Base-by-base conservation (phyloP, 2,113 vertebrate genomes). In the Eudyptes chrysolophus region DNA sequence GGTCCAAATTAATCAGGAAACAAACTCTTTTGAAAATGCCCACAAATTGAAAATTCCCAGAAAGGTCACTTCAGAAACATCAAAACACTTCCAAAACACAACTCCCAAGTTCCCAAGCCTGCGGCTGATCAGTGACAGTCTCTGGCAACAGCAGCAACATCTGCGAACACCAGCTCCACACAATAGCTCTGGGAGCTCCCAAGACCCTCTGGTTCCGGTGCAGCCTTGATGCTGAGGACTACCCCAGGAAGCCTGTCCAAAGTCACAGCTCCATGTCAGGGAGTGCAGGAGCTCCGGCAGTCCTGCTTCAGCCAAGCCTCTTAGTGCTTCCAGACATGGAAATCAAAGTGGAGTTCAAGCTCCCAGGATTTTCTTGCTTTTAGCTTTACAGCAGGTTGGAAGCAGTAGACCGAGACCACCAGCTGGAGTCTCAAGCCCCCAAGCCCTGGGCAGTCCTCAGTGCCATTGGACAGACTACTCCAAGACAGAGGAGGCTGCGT, bases 1-100 rank as follows among this genome's bases (percentile, higher is more conserved):
- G 55, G 38, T 78, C 92, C 94, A 97, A 95, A 84, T 74, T 60
- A 94, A 92, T 58, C 83, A 86, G 89, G 87, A 95, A 96, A 84
- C 51, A 84, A 94, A 61, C 82, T 70, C 58, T 74, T 80, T n/a
- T 55, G 82, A 90, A 92, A 92, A 92, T 94, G 85, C 72, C 85
- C 46, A 86, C 64, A 88, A 78, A 62, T 58, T 94, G 71, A 76
- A 88, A 75, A 92, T 90, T 92, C 90, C 62, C 58, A 92, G 75
- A 78, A 90, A 92, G 71, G 60, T 84, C 85, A 88, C 74, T 65
- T 70, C n/a, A 80, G 66, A 92, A 86, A 80, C 34, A 92, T 65
- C 49, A 27, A 61, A 95, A 61, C 44, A 55, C 78, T 92, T 76
- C 70, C 69, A 89, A 55, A 93, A 69, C 36, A 46, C 71, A 57